Percentiles rank a stretch among this genome's conserved stretches.
Conservation (phyloP, 2,888 invertebrate genomes). For the Pammene aurita region DNA sequence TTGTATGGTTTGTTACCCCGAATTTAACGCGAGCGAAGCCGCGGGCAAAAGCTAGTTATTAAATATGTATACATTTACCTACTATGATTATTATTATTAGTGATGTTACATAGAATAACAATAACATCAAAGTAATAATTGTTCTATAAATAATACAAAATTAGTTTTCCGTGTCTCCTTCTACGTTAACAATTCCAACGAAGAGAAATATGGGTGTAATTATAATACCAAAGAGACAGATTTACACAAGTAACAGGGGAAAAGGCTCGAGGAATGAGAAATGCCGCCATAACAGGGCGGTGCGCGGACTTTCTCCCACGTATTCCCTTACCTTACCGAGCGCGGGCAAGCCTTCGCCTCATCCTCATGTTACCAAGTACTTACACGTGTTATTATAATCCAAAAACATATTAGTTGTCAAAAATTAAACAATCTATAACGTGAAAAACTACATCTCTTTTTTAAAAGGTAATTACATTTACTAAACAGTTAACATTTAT, state of each 20-base stretch:
- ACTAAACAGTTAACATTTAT: too few relatives aligned
- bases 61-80: too few relatives aligned
- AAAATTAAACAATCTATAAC: too few relatives aligned
- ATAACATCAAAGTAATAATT: conserved; percentile 21
- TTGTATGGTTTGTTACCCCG: too few relatives aligned
- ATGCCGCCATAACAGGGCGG: conserved; percentile 76
- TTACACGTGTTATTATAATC: too few relatives aligned
- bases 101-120: conserved; percentile 2
- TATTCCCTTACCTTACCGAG: background rate
- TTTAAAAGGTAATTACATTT: too few relatives aligned
- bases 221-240: conserved; percentile 59
- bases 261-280: conserved; percentile 74
- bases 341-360: background rate
- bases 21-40: too few relatives aligned
- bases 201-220: conserved; percentile 50
- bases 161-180: conserved; percentile 30
- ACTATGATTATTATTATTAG: too few relatives aligned
- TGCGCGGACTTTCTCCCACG: conserved; percentile 69
- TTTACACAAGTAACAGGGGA: conserved; percentile 70
- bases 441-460: too few relatives aligned
- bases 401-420: too few relatives aligned
- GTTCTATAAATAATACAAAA: conserved; percentile 31
- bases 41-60: too few relatives aligned
- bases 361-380: too few relatives aligned
- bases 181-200: conserved; percentile 45